These are phyloP conservation scores for Mastacembelus armatus DNA, from an alignment of 2,797 vertebrate species.

Conservation along the genomic window DNA sequence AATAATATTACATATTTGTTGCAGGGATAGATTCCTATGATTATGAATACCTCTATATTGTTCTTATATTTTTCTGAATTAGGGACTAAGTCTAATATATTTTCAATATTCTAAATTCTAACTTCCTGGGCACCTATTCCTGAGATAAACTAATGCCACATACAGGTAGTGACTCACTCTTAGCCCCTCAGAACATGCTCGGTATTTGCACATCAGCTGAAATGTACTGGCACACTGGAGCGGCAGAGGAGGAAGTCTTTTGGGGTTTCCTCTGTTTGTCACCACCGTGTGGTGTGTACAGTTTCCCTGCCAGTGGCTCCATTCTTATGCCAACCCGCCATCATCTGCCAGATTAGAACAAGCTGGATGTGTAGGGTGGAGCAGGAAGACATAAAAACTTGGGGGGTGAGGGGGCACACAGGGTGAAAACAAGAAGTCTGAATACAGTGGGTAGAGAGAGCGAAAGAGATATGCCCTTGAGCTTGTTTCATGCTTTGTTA, in stretches of 20 bases:
- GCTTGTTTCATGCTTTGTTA: conserved; percentile 67
- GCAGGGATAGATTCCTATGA: not conserved
- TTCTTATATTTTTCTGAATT: not conserved
- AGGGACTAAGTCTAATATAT: not conserved
- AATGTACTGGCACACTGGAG: conserved; percentile 48
- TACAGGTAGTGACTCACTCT: conserved; percentile 4
- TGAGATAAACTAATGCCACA: not conserved
- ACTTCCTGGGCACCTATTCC: not conserved
- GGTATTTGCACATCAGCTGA: conserved; percentile 61
- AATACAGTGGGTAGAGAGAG: conserved; percentile 55
- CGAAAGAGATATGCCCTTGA: conserved; percentile 73
- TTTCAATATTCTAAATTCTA: too few species aligned
- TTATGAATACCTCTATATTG: not conserved
- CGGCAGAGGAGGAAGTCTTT: conserved; percentile 69
- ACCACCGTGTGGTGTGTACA: conserved; percentile 64
- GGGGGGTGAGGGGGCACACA: conserved; percentile 36
- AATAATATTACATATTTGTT: not conserved
- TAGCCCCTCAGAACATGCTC: conserved; percentile 31
- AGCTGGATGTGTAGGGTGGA: conserved; percentile 76
- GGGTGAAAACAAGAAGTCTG: conserved; percentile 44
- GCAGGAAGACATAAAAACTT: conserved; percentile 74
- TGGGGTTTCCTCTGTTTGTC: conserved; percentile 68
- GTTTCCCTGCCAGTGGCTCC: conserved; percentile 70
- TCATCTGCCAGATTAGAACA: conserved; percentile 79
- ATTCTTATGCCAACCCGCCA: conserved; percentile 75